Conservation (phyloP, 2,113 vertebrate species). For the Ctenomys sociabilis region DNA sequence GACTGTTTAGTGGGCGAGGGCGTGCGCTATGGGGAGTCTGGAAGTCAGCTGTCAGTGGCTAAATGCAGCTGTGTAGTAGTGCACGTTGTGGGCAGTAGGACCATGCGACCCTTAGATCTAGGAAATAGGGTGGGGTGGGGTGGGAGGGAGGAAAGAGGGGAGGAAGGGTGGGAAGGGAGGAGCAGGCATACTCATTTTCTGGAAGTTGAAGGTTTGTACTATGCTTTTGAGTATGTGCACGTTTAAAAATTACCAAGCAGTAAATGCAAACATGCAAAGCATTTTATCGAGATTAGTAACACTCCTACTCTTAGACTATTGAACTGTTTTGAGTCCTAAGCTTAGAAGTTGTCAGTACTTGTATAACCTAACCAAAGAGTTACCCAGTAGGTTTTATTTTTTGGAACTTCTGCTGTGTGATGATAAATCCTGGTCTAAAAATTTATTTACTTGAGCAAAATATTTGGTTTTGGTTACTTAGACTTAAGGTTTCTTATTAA, state of each 20-base stretch:
- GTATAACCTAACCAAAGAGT: conserved; percentile 87
- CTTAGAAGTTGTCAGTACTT: conserved; percentile 77
- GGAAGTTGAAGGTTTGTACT: conserved; percentile 63
- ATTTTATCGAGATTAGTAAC: conserved; percentile 59
- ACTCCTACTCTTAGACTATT: conserved; percentile 53
- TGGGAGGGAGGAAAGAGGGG: conserved; percentile 50
- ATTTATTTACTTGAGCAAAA: conserved; percentile 51
- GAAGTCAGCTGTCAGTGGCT: neutral
- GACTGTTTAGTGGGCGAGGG: neutral
- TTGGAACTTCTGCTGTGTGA: conserved; percentile 59
- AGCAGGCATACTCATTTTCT: conserved; percentile 64
- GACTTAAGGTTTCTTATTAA: conserved; percentile 60
- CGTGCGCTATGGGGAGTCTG: neutral
- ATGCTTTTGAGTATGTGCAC: conserved; percentile 50
- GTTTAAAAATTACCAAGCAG: conserved; percentile 46
- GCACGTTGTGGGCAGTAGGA: conserved; percentile 27
- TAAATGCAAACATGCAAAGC: conserved; percentile 39
- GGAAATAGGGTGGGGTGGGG: neutral
- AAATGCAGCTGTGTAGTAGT: neutral
- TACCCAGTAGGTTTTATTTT: conserved; percentile 75
- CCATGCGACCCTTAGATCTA: conserved; percentile 50
- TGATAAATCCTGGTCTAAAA: conserved; percentile 56
- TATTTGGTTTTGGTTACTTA: conserved; percentile 71
- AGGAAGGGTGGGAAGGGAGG: conserved; percentile 67
- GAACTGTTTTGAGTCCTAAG: conserved; percentile 75